Evolutionary conservation across 2,888 invertebrate genomes (phyloP).

Genomic region (Polydrusus tereticollis): DNA sequence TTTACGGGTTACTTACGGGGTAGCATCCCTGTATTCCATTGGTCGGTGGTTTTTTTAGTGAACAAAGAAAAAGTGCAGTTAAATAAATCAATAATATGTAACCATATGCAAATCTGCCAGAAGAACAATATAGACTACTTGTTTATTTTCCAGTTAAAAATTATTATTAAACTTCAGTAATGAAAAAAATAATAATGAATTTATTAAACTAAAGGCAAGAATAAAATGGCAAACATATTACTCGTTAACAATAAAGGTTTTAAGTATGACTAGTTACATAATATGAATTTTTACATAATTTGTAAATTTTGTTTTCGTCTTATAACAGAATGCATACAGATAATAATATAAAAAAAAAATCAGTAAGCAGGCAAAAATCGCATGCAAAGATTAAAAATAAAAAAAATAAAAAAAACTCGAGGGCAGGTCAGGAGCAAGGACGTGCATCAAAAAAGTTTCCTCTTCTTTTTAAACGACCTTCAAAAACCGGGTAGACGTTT

Average conservation of each 20-base stretch:
- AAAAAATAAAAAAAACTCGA: slow-evolving; percentile 65
- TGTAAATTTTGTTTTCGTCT: background rate
- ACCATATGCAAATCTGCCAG: slow-evolving; percentile 4
- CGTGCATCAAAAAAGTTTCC: slow-evolving; percentile 71
- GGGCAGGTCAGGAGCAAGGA: slow-evolving; percentile 77
- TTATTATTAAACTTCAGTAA: background rate
- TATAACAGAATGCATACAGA: slow-evolving; percentile 39
- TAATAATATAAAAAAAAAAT: slow-evolving; percentile 39
- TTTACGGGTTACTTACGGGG: slow-evolving; percentile 76
- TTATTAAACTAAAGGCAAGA: no score
- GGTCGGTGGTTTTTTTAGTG: slow-evolving; percentile 69
- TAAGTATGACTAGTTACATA: no score
- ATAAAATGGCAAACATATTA: no score
- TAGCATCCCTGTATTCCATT: slow-evolving; percentile 78
- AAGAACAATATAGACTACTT: slow-evolving; percentile 5
- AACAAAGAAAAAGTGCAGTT: slow-evolving; percentile 77
- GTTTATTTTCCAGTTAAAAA: no score
- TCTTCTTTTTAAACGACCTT: slow-evolving; percentile 76
- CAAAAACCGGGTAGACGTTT: slow-evolving; percentile 75
- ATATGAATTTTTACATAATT: background rate
- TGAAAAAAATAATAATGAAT: no score
- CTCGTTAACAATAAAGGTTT: no score
- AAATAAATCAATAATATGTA: slow-evolving; percentile 65
- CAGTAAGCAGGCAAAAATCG: slow-evolving; percentile 75
- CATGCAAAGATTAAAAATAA: slow-evolving; percentile 69